Evolutionary conservation across 2,797 vertebrate species (phyloP).

Genomic region (Coilia nasus): DNA sequence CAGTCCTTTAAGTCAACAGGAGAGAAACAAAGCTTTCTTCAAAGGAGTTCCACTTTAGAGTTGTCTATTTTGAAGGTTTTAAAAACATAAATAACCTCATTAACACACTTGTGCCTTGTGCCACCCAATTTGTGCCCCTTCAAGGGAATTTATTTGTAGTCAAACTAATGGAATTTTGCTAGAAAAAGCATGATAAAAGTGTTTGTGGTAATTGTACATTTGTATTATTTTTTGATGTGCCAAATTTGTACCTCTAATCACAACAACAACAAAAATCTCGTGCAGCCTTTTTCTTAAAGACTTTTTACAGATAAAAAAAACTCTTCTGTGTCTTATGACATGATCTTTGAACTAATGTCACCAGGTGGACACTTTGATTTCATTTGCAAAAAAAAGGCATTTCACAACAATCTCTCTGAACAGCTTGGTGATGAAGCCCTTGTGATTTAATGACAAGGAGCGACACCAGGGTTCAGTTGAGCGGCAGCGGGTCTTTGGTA

Average conservation of each 20-base stretch:
- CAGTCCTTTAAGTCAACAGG: conserved; percentile 29
- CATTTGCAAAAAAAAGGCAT: conserved; percentile 24
- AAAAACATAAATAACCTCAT: conserved; percentile 19
- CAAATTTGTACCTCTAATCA: neutral
- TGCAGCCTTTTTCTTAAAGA: neutral
- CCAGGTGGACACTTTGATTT: neutral
- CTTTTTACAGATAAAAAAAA: neutral
- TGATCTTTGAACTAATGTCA: neutral
- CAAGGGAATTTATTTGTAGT: neutral
- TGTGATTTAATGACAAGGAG: neutral
- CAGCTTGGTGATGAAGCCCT: neutral
- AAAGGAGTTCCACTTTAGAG: conserved; percentile 37
- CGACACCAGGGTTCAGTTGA: neutral
- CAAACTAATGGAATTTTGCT: neutral
- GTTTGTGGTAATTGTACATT: neutral
- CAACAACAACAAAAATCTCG: neutral
- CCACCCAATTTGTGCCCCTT: neutral
- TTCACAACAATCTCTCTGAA: neutral
- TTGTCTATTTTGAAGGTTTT: conserved; percentile 26
- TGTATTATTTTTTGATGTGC: neutral
- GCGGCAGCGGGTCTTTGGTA: neutral
- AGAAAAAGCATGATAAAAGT: neutral
- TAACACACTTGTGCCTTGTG: neutral
- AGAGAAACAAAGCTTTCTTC: conserved; percentile 40
- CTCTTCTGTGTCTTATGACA: neutral